Evolutionary conservation across 2,888 invertebrate genomes (phyloP), one percentile per base, ranked within the genome.

Genomic region (Volucella inflata): DNA sequence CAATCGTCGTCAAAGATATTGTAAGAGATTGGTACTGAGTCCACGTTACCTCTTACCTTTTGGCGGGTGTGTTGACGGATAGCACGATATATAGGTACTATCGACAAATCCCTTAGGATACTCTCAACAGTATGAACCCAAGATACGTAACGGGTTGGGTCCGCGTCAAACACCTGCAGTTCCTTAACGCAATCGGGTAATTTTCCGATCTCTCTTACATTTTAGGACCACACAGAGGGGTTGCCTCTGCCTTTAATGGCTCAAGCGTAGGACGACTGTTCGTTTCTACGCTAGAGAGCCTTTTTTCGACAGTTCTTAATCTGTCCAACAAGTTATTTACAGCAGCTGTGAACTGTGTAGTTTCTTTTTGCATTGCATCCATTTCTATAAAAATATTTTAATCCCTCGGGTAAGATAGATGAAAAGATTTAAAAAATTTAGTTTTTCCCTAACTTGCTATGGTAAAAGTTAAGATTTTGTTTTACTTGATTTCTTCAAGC

Each of bases 1-100:
- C 87, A 87, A 38, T 79, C 71, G 4, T 87, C 64, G 1, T 21
- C 21, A 21, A 21, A 21, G 2, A 21, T 21, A 21, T n/a, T 21
- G 21, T 21, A 21, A 21, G 60, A 60, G 2, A 60, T 16, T 44
- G 21, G 8, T 1, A 30, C 36, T 2, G 60, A 38, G n/a, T 40
- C 16, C n/a, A 14, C 30, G n/a, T 30, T 48, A 3, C 30, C 46
- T 46, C 64, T 48, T 10, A 64, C 46, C 46, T 60, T 21, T 21
- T 21, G 21, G 2, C 21, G 21, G 21, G 2, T 21, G 21, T 21
- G 21, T 21, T 21, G 21, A 21, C 1, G 21, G 21, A 21, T 21
- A 21, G 21, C 21, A 21, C 21, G 21, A 21, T 21, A 21, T 2
- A 21, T 21, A 2, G 21, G 21, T 48, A 17, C 21, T 10, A 12